Evolutionary conservation across 2,113 vertebrate species (phyloP), one percentile per base, ranked within the genome.

Genomic region (Lepus americanus): DNA sequence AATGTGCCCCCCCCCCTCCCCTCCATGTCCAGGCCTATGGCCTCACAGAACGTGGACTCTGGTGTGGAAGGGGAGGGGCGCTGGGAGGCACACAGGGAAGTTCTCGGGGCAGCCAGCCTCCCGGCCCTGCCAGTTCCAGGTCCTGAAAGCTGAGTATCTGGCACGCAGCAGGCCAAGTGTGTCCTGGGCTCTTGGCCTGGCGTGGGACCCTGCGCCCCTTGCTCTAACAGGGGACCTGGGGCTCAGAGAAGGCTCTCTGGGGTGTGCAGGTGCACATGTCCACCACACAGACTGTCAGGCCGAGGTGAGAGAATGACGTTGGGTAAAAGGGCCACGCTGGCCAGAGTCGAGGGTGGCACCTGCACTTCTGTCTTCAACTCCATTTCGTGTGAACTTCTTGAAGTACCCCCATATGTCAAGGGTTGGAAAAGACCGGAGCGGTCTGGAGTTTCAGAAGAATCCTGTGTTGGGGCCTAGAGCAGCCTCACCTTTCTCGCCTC

Each of bases 201-300:
- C 33, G 33, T 85, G 78, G 67, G 16, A 49, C n/a, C 79, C 74
- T n/a, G 67, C 6, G 83, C 5, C 1, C 25, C 44, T 2, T 6
- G 25, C 17, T 11, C 11, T 31, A 29, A 36, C n/a, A 55, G 49
- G 77, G 36, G 64, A 33, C 44, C 14, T 4, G 3, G 74, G 17
- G 12, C 22, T 85, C 19, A 5, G 49, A 14, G n/a, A 76, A 49
- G 25, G 78, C 63, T 87, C 2, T 23, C 2, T 59, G 79, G 69
- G 20, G 20, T 12, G 9, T 14, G 11, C 10, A 0, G 10, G 0
- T 20, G 11, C 16, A 61, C 10, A 22, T 4, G 25, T 7, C 7
- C 53, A 87, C 20, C 84, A 9, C 59, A 33, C 70, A 86, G 69
- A 67, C 3, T 44, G 44, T 44, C 44, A 44, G 6, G 44, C 44